Percentiles rank a stretch among this genome's conserved stretches.
These are phyloP conservation scores for Notolepis coatsorum DNA, from an alignment of 2,797 vertebrate species.

Conservation along the genomic window DNA sequence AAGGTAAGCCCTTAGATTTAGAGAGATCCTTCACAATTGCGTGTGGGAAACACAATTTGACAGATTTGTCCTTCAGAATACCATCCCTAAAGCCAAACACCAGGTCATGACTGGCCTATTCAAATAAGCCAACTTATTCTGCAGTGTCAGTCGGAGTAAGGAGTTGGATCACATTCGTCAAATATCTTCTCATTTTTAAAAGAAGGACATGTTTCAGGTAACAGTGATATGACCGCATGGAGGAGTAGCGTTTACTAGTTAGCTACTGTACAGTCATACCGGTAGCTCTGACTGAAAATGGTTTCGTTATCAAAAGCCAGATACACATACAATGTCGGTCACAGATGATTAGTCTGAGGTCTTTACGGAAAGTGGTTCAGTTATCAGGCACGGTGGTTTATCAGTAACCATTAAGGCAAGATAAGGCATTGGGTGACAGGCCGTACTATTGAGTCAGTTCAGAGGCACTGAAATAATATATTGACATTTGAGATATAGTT, in stretches of 20 bases:
- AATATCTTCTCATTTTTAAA: slow-evolving; percentile 3
- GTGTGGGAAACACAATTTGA: too few relatives aligned
- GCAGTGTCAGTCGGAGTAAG: slow-evolving; percentile 15
- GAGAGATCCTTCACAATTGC: too few relatives aligned
- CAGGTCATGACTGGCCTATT: slow-evolving; percentile 49
- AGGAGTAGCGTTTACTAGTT: background rate
- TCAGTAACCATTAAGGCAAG: slow-evolving; percentile 53
- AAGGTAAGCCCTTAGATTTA: too few relatives aligned
- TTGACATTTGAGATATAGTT: slow-evolving; percentile 55
- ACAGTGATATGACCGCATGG: background rate
- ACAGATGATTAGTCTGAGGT: slow-evolving; percentile 3
- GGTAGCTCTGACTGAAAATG: slow-evolving; percentile 10
- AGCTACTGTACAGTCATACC: background rate
- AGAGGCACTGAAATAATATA: slow-evolving; percentile 17
- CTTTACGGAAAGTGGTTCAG: slow-evolving; percentile 18
- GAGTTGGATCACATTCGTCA: slow-evolving; percentile 5
- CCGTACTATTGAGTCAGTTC: slow-evolving; percentile 18
- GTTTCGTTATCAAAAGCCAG: background rate
- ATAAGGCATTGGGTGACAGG: slow-evolving; percentile 20
- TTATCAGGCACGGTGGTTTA: slow-evolving; percentile 48
- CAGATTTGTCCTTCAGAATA: too few relatives aligned
- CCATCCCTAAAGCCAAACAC: too few relatives aligned
- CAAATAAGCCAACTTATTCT: slow-evolving; percentile 39
- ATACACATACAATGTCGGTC: background rate
- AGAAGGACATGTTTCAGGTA: background rate